Evolutionary conservation across 2,113 vertebrate species (phyloP), one percentile per base, ranked within the genome.

Genomic region (Stegastes partitus): DNA sequence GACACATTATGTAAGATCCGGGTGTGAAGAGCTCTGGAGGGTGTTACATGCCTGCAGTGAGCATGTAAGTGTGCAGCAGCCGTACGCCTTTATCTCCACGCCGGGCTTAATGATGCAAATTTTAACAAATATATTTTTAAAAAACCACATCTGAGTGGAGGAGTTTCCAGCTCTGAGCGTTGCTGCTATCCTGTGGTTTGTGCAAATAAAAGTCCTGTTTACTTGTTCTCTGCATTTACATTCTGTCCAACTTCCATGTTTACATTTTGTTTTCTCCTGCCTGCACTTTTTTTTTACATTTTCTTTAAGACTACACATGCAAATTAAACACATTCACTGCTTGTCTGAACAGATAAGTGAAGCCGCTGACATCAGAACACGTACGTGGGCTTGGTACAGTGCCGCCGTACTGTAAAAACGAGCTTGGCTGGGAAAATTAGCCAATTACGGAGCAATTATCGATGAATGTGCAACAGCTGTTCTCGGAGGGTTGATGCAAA

Each of bases 21-120:
- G 50, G 74, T 83, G 76, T 80, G 79, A 87, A 79, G 67, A 85
- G 88, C 79, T 83, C 74, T 74, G 65, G 26, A 53, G 26, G 80
- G 74, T 76, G 79, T 85, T 67, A 74, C 72, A 71, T 68, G 79
- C 73, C 81, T 72, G 77, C 77, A 76, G 44, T 45, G 70, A 83
- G 82, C 56, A 77, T 82, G 56, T 74, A 84, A 85, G 79, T 72
- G 72, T 72, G 67, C 61, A 39, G 10, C 59, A 45, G 5, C 54
- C 28, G 74, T 42, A 77, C 19, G 25, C 67, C 74, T 74, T 75
- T 49, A 66, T 82, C 44, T 77, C 66, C 42, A 23, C 11, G 25
- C 61, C n/a, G 49, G 56, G 53, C 59, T 34, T 72, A 81, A 88
- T 81, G 66, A 45, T 53, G 54, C 39, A 28, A 70, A 73, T 74